Conservation (phyloP, 2,888 invertebrate genomes). For the Gymnosoma rotundatum region DNA sequence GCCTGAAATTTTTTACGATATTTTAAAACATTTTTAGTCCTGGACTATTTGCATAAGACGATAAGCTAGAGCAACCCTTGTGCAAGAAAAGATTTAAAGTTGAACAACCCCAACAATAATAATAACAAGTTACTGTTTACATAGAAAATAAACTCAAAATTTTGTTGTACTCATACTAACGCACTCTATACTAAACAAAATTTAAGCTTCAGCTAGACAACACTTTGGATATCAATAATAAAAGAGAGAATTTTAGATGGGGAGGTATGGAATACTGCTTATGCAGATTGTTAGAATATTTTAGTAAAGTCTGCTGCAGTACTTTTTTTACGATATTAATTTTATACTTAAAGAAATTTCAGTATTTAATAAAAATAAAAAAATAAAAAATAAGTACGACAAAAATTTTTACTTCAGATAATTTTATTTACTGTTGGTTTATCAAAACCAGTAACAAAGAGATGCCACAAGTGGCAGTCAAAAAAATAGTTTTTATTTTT, state of each 20-base stretch:
- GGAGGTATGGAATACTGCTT: slow-evolving; percentile 1
- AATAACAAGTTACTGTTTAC: slow-evolving; percentile 24
- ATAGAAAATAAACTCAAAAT: slow-evolving; percentile 40
- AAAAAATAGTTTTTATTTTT: no score
- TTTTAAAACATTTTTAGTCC: slow-evolving; percentile 17
- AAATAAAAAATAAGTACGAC: no score
- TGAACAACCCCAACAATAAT: slow-evolving; percentile 54
- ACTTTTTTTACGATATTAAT: slow-evolving; percentile 6
- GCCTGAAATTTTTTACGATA: slow-evolving; percentile 34
- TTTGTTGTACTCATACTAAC: background rate
- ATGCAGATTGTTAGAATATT: slow-evolving; percentile 55
- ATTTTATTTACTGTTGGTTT: no score
- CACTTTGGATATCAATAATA: slow-evolving; percentile 55
- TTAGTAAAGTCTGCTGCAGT: slow-evolving; percentile 36
- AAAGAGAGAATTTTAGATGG: slow-evolving; percentile 12
- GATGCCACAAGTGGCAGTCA: no score
- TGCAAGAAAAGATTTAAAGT: slow-evolving; percentile 51
- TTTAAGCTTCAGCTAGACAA: slow-evolving; percentile 30
- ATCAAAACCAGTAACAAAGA: no score
- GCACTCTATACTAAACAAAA: background rate
- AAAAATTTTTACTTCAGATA: no score
- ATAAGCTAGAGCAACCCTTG: slow-evolving; percentile 57
- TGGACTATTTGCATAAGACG: slow-evolving; percentile 7
- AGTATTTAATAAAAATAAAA: background rate
- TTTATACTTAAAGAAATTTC: slow-evolving; percentile 35